Percentiles rank a stretch among this genome's conserved stretches.
Conservation (phyloP, 2,113 vertebrate genomes). For the Podarcis raffonei region DNA sequence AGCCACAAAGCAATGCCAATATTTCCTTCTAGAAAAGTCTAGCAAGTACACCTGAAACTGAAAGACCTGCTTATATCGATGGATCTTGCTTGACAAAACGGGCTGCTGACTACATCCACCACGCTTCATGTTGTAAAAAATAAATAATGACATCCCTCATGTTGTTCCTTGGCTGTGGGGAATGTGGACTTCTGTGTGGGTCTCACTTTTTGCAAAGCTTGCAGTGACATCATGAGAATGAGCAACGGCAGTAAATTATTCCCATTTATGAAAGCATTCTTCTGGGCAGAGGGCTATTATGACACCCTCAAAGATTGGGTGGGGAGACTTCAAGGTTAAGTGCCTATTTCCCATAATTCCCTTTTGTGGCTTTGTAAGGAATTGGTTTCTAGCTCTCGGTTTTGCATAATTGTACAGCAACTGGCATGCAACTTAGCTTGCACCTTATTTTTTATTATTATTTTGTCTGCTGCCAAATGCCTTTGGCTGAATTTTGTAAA, state of each 20-base stretch:
- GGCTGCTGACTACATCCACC: too few species aligned
- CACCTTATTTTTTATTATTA: slow-evolving; percentile 28
- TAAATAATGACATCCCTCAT: too few species aligned
- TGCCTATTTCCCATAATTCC: background rate
- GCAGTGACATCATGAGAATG: background rate
- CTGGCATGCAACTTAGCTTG: slow-evolving; percentile 57
- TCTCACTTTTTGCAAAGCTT: background rate
- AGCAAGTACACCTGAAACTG: background rate
- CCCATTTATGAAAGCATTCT: slow-evolving; percentile 32
- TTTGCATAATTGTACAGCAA: slow-evolving; percentile 52
- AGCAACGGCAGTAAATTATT: background rate
- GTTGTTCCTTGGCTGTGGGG: background rate
- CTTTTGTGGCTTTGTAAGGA: slow-evolving; percentile 46
- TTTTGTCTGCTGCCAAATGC: slow-evolving; percentile 60
- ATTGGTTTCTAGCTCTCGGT: slow-evolving; percentile 41
- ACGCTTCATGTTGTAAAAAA: background rate
- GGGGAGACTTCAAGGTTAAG: slow-evolving; percentile 56
- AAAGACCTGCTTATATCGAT: background rate
- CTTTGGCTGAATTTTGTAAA: slow-evolving; percentile 69
- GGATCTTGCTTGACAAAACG: background rate
- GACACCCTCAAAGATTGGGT: slow-evolving; percentile 52
- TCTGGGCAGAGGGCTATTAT: slow-evolving; percentile 47
- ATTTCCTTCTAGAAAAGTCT: background rate
- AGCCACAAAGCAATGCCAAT: background rate
- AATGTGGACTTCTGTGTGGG: background rate